These are phyloP conservation scores for Stictocephala bisonia DNA, from an alignment of 2,888 invertebrate species.

Conservation along the genomic window DNA sequence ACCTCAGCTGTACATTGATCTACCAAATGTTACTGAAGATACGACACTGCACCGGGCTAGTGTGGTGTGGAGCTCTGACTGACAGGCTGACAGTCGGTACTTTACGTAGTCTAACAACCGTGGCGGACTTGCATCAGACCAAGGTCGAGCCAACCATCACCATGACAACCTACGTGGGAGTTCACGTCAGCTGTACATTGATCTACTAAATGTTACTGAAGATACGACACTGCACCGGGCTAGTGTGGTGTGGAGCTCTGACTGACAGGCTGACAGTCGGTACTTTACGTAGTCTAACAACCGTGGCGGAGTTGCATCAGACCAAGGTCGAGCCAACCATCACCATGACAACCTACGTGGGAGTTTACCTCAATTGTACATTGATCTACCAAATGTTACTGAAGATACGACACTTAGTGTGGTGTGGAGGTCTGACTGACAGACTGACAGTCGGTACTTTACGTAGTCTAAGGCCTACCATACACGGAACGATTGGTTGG, in stretches of 20 bases:
- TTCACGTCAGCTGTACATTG: not conserved
- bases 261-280: too few relatives aligned
- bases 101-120: conserved; percentile 37
- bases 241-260: conserved; percentile 6
- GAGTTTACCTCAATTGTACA: not conserved
- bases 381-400: too few relatives aligned
- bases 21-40: too few relatives aligned
- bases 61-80: conserved; percentile 2
- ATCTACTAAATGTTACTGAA: too few relatives aligned
- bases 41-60: too few relatives aligned
- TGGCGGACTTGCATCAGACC: conserved; percentile 35
- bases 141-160: conserved; percentile 16
- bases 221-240: too few relatives aligned
- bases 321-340: conserved; percentile 20
- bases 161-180: conserved; percentile 20
- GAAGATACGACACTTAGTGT: too few relatives aligned
- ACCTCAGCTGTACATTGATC: too few relatives aligned
- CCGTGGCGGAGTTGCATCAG: conserved; percentile 37
- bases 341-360: conserved; percentile 20
- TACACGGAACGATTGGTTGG: too few relatives aligned
- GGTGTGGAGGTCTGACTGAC: too few relatives aligned
- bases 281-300: conserved; percentile 34
- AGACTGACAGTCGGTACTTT: too few relatives aligned
- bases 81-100: conserved; percentile 9
- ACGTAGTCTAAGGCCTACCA: too few relatives aligned